Conservation (phyloP, 2,797 vertebrate species). For the Micropoecilia bifurca region DNA sequence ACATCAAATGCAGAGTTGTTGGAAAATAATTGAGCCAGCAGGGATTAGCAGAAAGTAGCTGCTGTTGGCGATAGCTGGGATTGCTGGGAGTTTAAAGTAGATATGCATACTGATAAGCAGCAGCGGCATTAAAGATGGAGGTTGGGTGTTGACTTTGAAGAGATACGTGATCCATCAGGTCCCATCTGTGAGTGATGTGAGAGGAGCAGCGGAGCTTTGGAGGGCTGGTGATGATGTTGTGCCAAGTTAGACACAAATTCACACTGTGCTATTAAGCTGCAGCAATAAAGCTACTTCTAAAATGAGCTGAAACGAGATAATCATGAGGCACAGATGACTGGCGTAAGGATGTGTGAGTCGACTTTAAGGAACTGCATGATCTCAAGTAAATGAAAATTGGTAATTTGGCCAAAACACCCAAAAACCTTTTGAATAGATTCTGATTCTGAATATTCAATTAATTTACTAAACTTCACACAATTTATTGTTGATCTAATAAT, state of each 20-base stretch:
- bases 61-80: slow-evolving; percentile 29
- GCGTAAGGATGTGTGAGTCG: slow-evolving; percentile 19
- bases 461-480: background rate
- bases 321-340: slow-evolving; percentile 37
- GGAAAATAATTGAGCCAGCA: slow-evolving; percentile 64
- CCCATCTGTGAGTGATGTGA: slow-evolving; percentile 17
- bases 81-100: slow-evolving; percentile 34
- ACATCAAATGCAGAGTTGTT: slow-evolving; percentile 53
- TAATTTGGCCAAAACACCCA: background rate
- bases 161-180: slow-evolving; percentile 23
- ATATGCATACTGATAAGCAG: slow-evolving; percentile 28
- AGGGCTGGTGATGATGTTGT: slow-evolving; percentile 30
- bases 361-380: slow-evolving; percentile 7
- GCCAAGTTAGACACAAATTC: slow-evolving; percentile 27
- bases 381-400: slow-evolving; percentile 11
- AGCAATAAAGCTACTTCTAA: slow-evolving; percentile 11
- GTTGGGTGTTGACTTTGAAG: slow-evolving; percentile 25
- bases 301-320: slow-evolving; percentile 20
- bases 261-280: slow-evolving; percentile 7
- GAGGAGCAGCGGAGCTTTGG: background rate
- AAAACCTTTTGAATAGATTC: background rate
- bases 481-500: background rate
- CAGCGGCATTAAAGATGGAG: slow-evolving; percentile 32
- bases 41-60: slow-evolving; percentile 48
- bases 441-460: background rate